Evolutionary conservation across 2,113 vertebrate species (phyloP).

Genomic region (Bujurquina vittata): DNA sequence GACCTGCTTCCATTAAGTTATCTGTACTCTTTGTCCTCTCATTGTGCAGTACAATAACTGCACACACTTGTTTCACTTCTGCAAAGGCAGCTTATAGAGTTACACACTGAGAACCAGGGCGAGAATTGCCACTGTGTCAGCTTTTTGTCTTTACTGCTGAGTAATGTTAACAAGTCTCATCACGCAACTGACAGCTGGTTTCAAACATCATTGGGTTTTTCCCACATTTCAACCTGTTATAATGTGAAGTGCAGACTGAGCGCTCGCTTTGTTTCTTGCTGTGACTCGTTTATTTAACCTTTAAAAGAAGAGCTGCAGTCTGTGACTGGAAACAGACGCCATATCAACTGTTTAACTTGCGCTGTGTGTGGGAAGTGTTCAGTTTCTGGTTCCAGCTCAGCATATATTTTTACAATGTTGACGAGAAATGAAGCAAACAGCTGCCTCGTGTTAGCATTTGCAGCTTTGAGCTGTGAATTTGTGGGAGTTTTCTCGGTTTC

Average conservation of each 20-base stretch:
- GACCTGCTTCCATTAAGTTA: no score
- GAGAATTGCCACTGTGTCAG: no score
- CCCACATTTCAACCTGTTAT: background rate
- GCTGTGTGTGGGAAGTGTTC: background rate
- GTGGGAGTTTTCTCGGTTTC: background rate
- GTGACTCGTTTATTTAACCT: background rate
- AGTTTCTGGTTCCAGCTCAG: accelerated
- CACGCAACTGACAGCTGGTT: background rate
- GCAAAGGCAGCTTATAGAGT: no score
- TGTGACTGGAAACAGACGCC: accelerated
- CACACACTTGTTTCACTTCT: no score
- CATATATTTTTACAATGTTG: background rate
- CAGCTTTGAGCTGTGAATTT: accelerated
- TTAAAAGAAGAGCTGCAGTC: background rate
- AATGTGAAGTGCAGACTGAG: background rate
- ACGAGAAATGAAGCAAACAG: background rate
- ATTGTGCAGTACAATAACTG: no score
- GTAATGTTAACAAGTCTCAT: no score
- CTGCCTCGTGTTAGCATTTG: background rate
- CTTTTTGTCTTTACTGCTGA: no score
- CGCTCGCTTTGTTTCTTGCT: background rate
- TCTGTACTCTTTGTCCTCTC: no score
- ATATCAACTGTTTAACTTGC: background rate
- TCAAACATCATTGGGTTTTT: background rate
- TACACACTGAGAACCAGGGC: no score